Conservation (phyloP, 2,113 vertebrate genomes). For the Typhlomys cinereus region DNA sequence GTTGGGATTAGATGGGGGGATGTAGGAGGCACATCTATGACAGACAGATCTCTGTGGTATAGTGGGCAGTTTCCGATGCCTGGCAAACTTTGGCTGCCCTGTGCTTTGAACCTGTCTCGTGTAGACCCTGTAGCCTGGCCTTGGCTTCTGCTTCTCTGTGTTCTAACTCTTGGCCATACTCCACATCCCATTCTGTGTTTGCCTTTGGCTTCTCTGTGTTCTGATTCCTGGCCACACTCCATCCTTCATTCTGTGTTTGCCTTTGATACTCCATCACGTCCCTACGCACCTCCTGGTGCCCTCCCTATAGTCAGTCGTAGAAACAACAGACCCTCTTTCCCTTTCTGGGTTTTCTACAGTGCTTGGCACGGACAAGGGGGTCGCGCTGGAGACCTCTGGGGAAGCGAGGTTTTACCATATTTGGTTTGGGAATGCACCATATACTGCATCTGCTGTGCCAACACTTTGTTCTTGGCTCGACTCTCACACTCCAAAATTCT, state of each 20-base stretch:
- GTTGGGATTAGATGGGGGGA: background rate
- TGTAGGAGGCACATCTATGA: background rate
- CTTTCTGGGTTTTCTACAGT: background rate
- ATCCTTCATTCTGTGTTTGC: background rate
- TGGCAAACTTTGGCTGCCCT: background rate
- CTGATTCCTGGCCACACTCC: background rate
- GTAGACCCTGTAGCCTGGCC: background rate
- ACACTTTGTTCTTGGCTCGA: constrained; percentile 43
- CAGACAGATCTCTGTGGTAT: background rate
- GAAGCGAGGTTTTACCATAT: constrained; percentile 19
- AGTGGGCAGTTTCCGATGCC: background rate
- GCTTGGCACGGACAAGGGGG: background rate
- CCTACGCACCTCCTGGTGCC: background rate
- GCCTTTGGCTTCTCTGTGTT: background rate
- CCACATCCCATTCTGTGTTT: background rate
- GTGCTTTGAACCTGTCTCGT: background rate
- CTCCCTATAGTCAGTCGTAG: background rate
- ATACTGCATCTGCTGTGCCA: background rate
- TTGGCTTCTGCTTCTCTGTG: background rate
- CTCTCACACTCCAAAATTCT: constrained; percentile 40
- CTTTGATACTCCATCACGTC: background rate
- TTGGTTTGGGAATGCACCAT: constrained; percentile 54
- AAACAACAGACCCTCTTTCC: background rate
- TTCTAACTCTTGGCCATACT: background rate
- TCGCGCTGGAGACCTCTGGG: background rate